phyloP scores from a whole-genome alignment of 2,888 invertebrate species.

The Pharmacophagus antenor region DNA sequence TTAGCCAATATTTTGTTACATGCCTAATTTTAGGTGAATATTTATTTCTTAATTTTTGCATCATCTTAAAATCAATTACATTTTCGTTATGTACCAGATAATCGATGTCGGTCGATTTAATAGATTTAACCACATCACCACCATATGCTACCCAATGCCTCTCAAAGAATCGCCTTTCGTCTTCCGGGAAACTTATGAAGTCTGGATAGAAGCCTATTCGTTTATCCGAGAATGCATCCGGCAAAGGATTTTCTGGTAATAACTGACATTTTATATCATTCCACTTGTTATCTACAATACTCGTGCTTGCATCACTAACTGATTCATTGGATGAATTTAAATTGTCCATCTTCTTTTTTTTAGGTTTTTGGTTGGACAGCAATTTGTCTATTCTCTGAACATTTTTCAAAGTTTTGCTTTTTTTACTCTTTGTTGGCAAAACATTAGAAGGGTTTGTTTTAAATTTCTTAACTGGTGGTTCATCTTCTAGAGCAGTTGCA shows the following conservation, averaged over 20 bases:
- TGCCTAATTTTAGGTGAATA: conserved; percentile 50
- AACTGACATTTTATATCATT: conserved; percentile 37
- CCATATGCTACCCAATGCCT: conserved; percentile 85
- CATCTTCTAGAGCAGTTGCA: conserved; percentile 46
- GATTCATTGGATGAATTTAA: conserved; percentile 33
- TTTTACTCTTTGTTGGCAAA: conserved; percentile 29
- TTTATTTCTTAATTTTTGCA: conserved; percentile 54
- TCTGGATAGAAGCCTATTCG: conserved; percentile 71
- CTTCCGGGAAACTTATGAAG: conserved; percentile 64
- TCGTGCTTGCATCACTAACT: conserved; percentile 10
- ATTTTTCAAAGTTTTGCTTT: conserved; percentile 28
- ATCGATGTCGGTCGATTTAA: conserved; percentile 58
- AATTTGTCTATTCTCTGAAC: conserved; percentile 32
- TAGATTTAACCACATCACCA: conserved; percentile 68
- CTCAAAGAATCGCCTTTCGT: conserved; percentile 60
- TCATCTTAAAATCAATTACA: conserved; percentile 48
- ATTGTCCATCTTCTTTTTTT: conserved; percentile 32
- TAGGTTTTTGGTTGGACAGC: conserved; percentile 29
- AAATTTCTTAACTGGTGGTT: conserved; percentile 52
- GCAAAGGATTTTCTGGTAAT: conserved; percentile 58
- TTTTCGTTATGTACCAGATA: conserved; percentile 59
- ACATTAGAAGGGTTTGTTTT: conserved; percentile 49
- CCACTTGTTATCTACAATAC: conserved; percentile 25
- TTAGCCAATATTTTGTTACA: conserved; percentile 65
- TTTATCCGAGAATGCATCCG: conserved; percentile 59